phyloP scores from a whole-genome alignment of 92 coral and sea anemone species.

The Siderastrea siderea region DNA sequence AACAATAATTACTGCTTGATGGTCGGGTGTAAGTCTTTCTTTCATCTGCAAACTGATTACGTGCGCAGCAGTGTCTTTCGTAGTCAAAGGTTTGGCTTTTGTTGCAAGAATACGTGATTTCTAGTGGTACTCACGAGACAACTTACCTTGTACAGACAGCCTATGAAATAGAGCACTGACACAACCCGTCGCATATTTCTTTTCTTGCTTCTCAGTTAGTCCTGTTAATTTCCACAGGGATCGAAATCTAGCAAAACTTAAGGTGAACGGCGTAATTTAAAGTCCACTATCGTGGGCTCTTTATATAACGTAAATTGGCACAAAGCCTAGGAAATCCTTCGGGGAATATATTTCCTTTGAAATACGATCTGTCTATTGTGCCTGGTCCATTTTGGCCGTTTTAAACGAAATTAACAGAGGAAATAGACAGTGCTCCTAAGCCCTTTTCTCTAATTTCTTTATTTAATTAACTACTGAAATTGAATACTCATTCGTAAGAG shows the following conservation, averaged over 20 bases:
- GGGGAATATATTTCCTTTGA: constrained; percentile 16
- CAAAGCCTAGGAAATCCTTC: constrained; percentile 39
- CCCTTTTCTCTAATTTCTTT: not conserved
- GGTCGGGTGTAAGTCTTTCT: too few relatives aligned
- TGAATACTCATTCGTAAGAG: not conserved
- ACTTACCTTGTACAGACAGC: not conserved
- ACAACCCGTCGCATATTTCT: not conserved
- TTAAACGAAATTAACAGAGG: not conserved
- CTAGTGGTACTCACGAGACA: not conserved
- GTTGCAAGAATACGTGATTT: not conserved
- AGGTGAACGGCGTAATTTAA: not conserved
- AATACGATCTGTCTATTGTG: constrained; percentile 6
- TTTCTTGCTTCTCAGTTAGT: too few relatives aligned
- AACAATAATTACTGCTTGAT: too few relatives aligned
- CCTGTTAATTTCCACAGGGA: not conserved
- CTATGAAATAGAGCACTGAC: not conserved
- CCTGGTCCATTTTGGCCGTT: constrained; percentile 1
- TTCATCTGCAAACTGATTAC: too few relatives aligned
- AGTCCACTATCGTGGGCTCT: not conserved
- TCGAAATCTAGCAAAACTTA: not conserved
- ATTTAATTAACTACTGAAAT: constrained; percentile 15
- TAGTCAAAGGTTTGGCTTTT: not conserved
- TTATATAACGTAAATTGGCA: not conserved
- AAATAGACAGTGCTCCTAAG: not conserved
- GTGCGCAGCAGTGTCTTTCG: too few relatives aligned